Conservation (phyloP, 2,888 invertebrate genomes). For the Pimpla rufipes region DNA sequence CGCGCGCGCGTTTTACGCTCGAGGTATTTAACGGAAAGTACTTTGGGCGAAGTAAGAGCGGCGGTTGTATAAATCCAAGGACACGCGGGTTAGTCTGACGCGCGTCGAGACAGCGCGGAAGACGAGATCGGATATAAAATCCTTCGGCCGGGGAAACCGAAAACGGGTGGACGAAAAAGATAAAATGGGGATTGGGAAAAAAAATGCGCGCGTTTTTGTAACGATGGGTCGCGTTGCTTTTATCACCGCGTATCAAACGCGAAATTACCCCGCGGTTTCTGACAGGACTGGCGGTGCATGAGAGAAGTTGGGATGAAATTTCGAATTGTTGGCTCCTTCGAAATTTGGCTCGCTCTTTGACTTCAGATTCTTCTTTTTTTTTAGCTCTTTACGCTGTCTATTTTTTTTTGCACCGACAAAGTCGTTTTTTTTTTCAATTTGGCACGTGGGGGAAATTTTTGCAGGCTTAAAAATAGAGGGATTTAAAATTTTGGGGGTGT, state of each 20-base stretch:
- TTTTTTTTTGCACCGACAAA: conserved; percentile 3
- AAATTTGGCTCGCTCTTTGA: conserved; percentile 46
- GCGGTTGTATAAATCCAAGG: conserved; percentile 61
- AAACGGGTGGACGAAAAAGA: conserved; percentile 30
- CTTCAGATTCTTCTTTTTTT: too few relatives aligned
- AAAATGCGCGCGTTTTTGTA: conserved; percentile 82
- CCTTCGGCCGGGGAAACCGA: conserved; percentile 3
- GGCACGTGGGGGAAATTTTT: background rate
- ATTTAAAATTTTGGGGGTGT: too few relatives aligned
- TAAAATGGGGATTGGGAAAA: conserved; percentile 63
- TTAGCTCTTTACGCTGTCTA: conserved; percentile 14
- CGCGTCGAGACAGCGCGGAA: conserved; percentile 14
- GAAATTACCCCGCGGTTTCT: conserved; percentile 81
- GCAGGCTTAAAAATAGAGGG: too few relatives aligned
- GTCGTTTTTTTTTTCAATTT: background rate
- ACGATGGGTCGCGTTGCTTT: conserved; percentile 84
- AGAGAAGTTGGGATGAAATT: conserved; percentile 81
- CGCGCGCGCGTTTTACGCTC: conserved; percentile 38
- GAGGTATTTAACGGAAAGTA: conserved; percentile 64
- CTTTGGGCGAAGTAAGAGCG: conserved; percentile 34
- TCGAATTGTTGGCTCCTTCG: conserved; percentile 49
- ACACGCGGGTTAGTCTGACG: conserved; percentile 28
- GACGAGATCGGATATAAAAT: conserved; percentile 33
- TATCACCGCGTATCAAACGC: conserved; percentile 82
- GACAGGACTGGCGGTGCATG: conserved; percentile 60